Conservation (phyloP, 2,888 invertebrate genomes). For the Drosophila testacea region DNA sequence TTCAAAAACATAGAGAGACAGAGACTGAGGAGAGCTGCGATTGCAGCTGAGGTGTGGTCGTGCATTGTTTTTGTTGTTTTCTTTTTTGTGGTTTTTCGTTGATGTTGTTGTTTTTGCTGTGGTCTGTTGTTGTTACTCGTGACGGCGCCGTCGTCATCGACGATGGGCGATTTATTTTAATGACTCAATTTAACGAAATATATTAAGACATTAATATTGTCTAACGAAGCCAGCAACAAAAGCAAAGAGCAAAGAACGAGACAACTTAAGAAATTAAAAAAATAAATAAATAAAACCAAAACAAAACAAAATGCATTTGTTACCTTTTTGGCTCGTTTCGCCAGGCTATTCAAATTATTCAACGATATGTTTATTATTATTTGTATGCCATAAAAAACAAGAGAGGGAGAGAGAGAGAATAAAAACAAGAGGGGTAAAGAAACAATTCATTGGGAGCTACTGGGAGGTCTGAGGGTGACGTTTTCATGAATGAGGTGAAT, state of each 20-base stretch:
- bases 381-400: slow-evolving; percentile 35
- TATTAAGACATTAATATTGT: slow-evolving; percentile 80
- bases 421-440: neutral
- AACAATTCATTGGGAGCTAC: slow-evolving; percentile 30
- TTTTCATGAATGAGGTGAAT: slow-evolving; percentile 70
- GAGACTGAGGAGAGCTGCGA: slow-evolving; percentile 3
- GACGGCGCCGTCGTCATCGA: slow-evolving; percentile 66
- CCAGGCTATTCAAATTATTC: slow-evolving; percentile 63
- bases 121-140: slow-evolving; percentile 59
- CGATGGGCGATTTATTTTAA: slow-evolving; percentile 82
- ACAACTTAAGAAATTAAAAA: neutral
- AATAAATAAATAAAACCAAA: slow-evolving; percentile 5
- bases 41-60: slow-evolving; percentile 60
- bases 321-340: slow-evolving; percentile 44
- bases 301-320: slow-evolving; percentile 31
- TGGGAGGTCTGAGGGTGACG: slow-evolving; percentile 73
- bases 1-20: too few relatives aligned
- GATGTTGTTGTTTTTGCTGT: slow-evolving; percentile 16
- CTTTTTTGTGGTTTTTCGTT: slow-evolving; percentile 17
- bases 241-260: slow-evolving; percentile 13
- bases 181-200: slow-evolving; percentile 83
- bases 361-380: slow-evolving; percentile 61
- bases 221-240: slow-evolving; percentile 63
- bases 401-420: neutral
- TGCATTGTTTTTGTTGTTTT: slow-evolving; percentile 39